Percentiles rank a stretch among this genome's conserved stretches.
Conservation (phyloP, 2,113 vertebrate genomes). For the Ginglymostoma cirratum region DNA sequence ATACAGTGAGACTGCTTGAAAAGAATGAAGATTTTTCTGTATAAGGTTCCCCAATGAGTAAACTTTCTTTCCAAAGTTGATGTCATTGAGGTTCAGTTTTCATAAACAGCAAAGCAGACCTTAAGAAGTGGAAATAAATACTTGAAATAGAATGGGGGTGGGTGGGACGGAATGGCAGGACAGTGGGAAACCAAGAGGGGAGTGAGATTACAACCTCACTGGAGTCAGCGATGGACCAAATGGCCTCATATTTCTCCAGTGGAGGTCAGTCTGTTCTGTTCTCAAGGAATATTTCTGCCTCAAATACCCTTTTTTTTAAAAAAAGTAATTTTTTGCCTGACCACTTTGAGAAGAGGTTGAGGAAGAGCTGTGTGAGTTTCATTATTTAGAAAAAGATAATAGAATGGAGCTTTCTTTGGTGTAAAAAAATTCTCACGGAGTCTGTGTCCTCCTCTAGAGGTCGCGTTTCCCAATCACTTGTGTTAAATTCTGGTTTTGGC, state of each 20-base stretch:
- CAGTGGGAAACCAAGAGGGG: background rate
- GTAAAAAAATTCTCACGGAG: background rate
- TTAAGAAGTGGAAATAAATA: background rate
- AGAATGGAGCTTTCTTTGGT: background rate
- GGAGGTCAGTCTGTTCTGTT: background rate
- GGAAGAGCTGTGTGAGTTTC: background rate
- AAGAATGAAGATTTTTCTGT: background rate
- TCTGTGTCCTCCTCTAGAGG: background rate
- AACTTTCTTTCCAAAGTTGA: background rate
- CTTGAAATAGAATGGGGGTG: too few species aligned
- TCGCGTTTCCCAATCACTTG: background rate
- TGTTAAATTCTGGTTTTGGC: background rate
- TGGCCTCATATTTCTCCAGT: background rate
- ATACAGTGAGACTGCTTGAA: background rate
- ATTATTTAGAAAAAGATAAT: too few species aligned
- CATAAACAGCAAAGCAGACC: background rate
- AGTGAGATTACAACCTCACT: background rate
- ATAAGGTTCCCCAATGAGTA: background rate
- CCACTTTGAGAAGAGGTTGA: background rate
- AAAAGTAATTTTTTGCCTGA: background rate
- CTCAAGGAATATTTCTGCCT: background rate
- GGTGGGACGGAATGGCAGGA: background rate
- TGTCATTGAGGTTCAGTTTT: background rate
- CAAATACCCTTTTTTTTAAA: background rate
- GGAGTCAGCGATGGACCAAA: background rate